Conservation (phyloP, 2,888 invertebrate genomes). For the Autographa pulchrina region DNA sequence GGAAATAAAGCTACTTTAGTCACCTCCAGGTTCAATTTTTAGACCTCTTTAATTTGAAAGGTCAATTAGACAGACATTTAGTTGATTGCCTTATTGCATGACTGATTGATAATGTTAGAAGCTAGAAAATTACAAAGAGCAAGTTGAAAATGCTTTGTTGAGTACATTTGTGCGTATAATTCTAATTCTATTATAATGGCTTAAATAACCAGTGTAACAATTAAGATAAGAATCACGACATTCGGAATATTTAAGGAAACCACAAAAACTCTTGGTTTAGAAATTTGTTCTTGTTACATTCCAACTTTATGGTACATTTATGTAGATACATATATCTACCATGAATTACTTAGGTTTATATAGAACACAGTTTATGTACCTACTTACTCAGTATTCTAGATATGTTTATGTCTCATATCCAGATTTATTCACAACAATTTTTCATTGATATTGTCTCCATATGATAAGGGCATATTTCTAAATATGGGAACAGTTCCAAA, state of each 20-base stretch:
- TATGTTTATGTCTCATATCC: neutral
- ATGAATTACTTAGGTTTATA: neutral
- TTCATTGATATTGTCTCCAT: neutral
- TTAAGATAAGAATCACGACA: constrained; percentile 36
- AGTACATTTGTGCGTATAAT: neutral
- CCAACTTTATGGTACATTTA: neutral
- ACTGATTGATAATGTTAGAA: constrained; percentile 9
- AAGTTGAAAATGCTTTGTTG: neutral
- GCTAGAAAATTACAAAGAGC: neutral
- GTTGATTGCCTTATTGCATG: constrained; percentile 19
- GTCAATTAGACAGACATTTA: constrained; percentile 38
- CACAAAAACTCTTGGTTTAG: constrained; percentile 11
- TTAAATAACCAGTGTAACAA: constrained; percentile 3
- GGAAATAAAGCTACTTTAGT: neutral
- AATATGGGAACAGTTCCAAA: constrained; percentile 2
- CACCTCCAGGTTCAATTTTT: constrained; percentile 14
- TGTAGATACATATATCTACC: neutral
- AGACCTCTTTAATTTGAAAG: constrained; percentile 32
- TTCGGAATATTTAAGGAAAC: constrained; percentile 24
- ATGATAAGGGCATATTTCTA: neutral
- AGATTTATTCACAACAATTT: neutral
- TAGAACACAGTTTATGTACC: neutral
- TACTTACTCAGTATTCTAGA: neutral
- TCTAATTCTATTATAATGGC: neutral
- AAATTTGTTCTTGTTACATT: neutral